These are phyloP conservation scores for Sminthurinus signatus DNA, from an alignment of 1,140 invertebrate species.

Conservation along the genomic window DNA sequence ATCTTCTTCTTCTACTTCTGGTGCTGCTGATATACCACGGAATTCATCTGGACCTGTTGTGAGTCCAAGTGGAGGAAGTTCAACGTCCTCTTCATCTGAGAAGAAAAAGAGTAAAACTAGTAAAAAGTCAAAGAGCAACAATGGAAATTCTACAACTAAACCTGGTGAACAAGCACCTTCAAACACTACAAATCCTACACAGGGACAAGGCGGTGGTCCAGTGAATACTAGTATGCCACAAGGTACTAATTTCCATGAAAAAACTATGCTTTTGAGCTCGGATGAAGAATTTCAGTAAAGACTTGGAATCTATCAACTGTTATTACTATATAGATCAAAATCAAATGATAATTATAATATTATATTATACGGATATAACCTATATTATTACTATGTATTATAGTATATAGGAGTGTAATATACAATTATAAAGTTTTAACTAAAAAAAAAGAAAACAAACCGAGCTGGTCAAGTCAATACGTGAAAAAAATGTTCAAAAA, in stretches of 20 bases:
- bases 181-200: too few relatives aligned
- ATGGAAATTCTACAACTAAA: not conserved
- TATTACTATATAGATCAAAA: too few relatives aligned
- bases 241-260: constrained; percentile 84
- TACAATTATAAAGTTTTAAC: too few relatives aligned
- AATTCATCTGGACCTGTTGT: not conserved
- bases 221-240: constrained; percentile 68
- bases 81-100: not conserved
- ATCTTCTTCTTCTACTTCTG: not conserved
- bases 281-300: constrained; percentile 90
- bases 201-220: constrained; percentile 43
- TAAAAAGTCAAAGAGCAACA: constrained; percentile 12
- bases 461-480: too few relatives aligned
- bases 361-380: too few relatives aligned
- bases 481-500: too few relatives aligned
- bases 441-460: too few relatives aligned
- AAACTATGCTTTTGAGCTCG: constrained; percentile 89
- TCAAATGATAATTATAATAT: too few relatives aligned
- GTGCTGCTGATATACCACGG: not conserved
- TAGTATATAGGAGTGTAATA: too few relatives aligned
- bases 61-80: not conserved
- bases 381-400: too few relatives aligned
- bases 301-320: too few relatives aligned
- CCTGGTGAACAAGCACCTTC: not conserved
- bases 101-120: constrained; percentile 3